Conservation (phyloP, 2,797 vertebrate species). For the Artibeus jamaicensis region DNA sequence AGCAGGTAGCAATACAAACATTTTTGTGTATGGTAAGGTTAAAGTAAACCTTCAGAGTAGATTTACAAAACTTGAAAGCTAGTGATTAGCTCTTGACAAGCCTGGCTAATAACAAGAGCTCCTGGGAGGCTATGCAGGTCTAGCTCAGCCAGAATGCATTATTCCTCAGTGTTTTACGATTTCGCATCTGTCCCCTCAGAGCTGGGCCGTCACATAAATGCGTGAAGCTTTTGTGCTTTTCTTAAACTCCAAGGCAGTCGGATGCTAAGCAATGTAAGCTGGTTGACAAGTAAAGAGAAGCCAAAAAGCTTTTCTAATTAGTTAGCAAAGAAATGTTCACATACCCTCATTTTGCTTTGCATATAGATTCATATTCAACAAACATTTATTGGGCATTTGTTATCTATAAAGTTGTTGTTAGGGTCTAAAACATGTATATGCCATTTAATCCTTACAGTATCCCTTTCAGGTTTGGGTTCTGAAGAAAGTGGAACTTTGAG, state of each 20-base stretch:
- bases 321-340: background rate
- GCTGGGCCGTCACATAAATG: conserved; percentile 59
- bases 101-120: conserved; percentile 63
- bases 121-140: conserved; percentile 43
- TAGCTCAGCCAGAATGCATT: conserved; percentile 47
- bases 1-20: conserved; percentile 76
- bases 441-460: background rate
- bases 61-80: conserved; percentile 69
- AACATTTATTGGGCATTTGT: background rate
- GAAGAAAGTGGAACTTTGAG: background rate
- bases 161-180: conserved; percentile 59
- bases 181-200: conserved; percentile 60
- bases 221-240: conserved; percentile 49
- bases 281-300: conserved; percentile 38
- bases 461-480: background rate
- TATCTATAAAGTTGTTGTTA: background rate
- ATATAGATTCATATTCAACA: background rate
- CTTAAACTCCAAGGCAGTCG: conserved; percentile 51
- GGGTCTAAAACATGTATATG: background rate
- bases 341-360: background rate
- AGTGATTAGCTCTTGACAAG: conserved; percentile 73
- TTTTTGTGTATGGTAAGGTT: conserved; percentile 73
- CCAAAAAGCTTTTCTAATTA: background rate
- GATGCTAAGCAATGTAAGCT: conserved; percentile 46
- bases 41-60: conserved; percentile 71